These are phyloP conservation scores for Glossophaga mutica DNA, from an alignment of 2,797 vertebrate species.

Conservation along the genomic window DNA sequence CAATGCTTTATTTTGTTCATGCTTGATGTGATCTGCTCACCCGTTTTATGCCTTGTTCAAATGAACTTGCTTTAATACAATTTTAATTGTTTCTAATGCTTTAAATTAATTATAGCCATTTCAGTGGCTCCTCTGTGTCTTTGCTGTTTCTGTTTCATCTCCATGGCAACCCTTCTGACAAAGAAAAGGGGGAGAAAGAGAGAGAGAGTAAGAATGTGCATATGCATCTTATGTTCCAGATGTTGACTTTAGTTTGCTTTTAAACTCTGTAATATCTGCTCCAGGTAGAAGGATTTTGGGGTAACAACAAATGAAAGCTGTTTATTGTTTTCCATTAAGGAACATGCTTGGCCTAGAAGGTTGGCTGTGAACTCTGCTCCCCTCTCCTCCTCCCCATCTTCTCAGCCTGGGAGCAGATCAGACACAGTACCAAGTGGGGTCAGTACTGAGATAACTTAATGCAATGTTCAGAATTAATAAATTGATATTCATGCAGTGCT, in stretches of 20 bases:
- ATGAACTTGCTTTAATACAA: conserved; percentile 72
- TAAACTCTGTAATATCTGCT: conserved; percentile 27
- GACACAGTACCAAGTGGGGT: not conserved
- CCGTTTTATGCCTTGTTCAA: conserved; percentile 57
- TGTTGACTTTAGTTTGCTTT: conserved; percentile 47
- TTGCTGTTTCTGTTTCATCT: conserved; percentile 57
- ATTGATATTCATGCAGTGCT: not conserved
- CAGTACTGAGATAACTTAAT: not conserved
- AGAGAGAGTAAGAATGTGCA: not conserved
- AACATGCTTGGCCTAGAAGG: not conserved
- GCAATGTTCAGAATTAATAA: conserved; percentile 2
- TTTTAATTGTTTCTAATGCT: conserved; percentile 78
- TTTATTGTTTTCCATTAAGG: not conserved
- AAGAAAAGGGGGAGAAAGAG: not conserved
- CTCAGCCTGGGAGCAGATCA: not conserved
- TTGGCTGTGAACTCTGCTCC: not conserved
- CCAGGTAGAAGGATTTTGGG: not conserved
- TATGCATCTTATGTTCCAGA: not conserved
- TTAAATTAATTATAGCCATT: conserved; percentile 75
- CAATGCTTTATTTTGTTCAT: conserved; percentile 40
- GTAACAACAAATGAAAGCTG: not conserved
- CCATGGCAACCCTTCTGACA: conserved; percentile 74
- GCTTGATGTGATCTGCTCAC: conserved; percentile 57
- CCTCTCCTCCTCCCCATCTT: not conserved
- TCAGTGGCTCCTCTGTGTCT: conserved; percentile 56